Evolutionary conservation across 2,888 invertebrate species (phyloP).

Genomic region (Halocaridina rubra): DNA sequence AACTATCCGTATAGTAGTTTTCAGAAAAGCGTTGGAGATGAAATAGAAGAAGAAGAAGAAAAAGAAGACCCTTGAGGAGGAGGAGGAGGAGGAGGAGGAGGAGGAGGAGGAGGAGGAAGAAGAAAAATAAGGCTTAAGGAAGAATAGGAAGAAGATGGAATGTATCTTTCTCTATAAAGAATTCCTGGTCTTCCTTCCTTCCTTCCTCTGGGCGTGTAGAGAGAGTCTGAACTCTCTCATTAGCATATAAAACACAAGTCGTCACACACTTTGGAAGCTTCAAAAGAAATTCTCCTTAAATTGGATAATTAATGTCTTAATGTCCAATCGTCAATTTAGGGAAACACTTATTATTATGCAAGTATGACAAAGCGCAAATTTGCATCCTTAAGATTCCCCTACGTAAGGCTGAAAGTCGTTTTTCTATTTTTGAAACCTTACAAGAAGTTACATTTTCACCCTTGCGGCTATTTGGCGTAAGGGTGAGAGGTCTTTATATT

Average conservation of each 20-base stretch:
- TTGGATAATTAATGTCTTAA: slow-evolving; percentile 62
- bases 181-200: slow-evolving; percentile 49
- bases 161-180: slow-evolving; percentile 13
- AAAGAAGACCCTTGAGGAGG: background rate
- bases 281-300: slow-evolving; percentile 61
- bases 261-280: slow-evolving; percentile 50
- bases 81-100: background rate
- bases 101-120: background rate
- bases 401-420: too few species aligned
- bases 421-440: too few species aligned
- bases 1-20: too few species aligned
- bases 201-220: too few species aligned
- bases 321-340: slow-evolving; percentile 63
- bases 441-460: too few species aligned
- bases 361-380: background rate
- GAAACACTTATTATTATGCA: slow-evolving; percentile 61
- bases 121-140: background rate
- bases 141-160: background rate
- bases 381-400: too few species aligned
- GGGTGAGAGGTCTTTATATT: too few species aligned
- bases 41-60: background rate
- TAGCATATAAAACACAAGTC: slow-evolving; percentile 61
- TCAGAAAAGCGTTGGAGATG: too few species aligned
- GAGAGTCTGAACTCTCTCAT: slow-evolving; percentile 46
- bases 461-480: too few species aligned